Evolutionary conservation across 2,113 vertebrate species (phyloP).

Genomic region (Murina feae): DNA sequence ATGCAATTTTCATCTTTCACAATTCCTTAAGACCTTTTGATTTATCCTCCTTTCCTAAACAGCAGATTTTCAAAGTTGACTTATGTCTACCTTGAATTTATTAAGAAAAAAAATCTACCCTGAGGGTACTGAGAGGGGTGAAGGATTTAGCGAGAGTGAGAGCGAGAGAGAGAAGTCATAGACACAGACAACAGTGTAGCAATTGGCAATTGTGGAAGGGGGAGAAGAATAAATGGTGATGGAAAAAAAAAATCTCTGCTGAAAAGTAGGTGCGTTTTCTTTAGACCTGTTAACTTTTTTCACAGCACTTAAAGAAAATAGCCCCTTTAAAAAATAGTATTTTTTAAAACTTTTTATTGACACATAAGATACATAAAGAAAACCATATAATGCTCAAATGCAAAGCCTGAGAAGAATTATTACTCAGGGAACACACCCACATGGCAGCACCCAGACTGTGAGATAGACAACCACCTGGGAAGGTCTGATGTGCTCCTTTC

Average conservation of each 20-base stretch:
- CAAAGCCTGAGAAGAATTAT: background rate
- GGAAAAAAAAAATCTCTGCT: too few species aligned
- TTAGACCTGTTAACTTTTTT: too few species aligned
- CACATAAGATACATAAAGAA: background rate
- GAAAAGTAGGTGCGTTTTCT: too few species aligned
- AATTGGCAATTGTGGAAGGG: too few species aligned
- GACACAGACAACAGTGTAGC: too few species aligned
- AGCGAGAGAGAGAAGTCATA: too few species aligned
- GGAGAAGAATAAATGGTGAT: too few species aligned
- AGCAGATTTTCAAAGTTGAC: slow-evolving; percentile 10
- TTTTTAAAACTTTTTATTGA: background rate
- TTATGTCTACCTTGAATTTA: slow-evolving; percentile 53
- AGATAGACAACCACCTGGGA: background rate
- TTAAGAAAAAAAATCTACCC: slow-evolving; percentile 14
- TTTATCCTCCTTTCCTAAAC: background rate
- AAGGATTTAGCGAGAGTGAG: too few species aligned
- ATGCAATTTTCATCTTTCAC: slow-evolving; percentile 1
- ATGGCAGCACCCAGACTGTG: background rate
- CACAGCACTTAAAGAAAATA: background rate
- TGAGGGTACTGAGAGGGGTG: too few species aligned
- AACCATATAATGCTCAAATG: background rate
- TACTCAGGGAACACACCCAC: background rate
- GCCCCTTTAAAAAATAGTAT: background rate
- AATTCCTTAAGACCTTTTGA: slow-evolving; percentile 41
- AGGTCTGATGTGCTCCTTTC: background rate